These are phyloP conservation scores for Atrichornis clamosus DNA, from an alignment of 2,113 vertebrate species.

Conservation along the genomic window DNA sequence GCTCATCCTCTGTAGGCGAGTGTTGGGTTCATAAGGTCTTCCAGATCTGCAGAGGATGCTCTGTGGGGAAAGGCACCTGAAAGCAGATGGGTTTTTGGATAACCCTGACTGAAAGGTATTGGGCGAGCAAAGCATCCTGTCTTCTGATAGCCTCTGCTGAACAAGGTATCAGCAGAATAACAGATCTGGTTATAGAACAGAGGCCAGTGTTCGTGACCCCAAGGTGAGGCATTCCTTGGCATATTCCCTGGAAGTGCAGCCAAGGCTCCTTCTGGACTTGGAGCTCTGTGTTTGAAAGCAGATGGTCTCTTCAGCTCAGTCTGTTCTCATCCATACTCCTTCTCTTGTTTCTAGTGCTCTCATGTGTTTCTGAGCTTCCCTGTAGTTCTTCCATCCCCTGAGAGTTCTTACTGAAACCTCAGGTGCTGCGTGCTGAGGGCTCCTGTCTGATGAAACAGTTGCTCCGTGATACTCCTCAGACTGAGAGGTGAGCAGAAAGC, in stretches of 20 bases:
- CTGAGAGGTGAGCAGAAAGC: background rate
- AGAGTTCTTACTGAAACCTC: background rate
- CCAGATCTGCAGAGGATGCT: background rate
- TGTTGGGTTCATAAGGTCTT: background rate
- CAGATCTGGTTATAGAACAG: background rate
- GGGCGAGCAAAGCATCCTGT: background rate
- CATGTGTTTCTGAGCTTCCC: background rate
- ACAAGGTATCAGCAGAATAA: background rate
- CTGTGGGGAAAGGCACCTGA: background rate
- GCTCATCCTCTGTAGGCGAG: background rate
- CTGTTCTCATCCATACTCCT: background rate
- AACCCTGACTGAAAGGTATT: background rate
- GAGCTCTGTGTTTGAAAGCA: background rate
- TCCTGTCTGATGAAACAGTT: conserved; percentile 43
- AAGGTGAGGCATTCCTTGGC: background rate
- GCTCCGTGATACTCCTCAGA: background rate
- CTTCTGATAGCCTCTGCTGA: background rate
- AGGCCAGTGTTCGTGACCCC: background rate
- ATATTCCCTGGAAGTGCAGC: background rate
- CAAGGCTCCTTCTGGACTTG: background rate
- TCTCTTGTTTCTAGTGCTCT: background rate
- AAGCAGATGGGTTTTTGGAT: background rate
- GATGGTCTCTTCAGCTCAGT: background rate
- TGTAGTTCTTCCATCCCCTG: background rate
- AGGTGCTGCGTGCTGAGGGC: background rate